phyloP scores from a whole-genome alignment of 2,888 invertebrate species.

The Drosophila suboccidentalis region DNA sequence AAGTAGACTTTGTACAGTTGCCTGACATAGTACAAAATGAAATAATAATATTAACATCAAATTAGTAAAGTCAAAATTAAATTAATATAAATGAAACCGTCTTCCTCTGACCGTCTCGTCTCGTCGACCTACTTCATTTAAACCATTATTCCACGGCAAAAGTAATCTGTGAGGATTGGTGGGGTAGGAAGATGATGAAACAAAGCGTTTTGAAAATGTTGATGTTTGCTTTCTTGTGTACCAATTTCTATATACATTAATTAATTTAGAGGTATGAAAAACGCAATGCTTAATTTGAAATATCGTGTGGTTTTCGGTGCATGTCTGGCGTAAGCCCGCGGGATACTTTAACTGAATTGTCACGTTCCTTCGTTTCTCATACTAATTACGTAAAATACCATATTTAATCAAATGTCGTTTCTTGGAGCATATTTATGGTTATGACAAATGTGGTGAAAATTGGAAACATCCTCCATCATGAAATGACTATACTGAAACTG shows the following conservation, averaged over 20 bases:
- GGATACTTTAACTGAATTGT: constrained; percentile 52
- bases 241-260: background rate
- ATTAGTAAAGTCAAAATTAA: background rate
- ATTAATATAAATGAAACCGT: background rate
- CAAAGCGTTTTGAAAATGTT: background rate
- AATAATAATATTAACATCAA: background rate
- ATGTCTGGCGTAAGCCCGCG: constrained; percentile 37
- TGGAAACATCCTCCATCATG: background rate
- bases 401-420: background rate
- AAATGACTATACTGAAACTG: too few species aligned
- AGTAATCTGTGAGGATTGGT: background rate
- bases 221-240: background rate
- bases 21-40: too few species aligned
- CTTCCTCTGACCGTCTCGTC: background rate
- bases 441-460: background rate
- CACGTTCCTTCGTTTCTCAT: constrained; percentile 59
- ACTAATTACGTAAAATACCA: constrained; percentile 19
- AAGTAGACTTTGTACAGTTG: background rate
- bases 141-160: background rate
- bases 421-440: background rate
- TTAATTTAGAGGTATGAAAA: constrained; percentile 4
- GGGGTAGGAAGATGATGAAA: background rate
- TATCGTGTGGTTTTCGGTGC: constrained; percentile 45
- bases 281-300: constrained; percentile 13
- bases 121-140: background rate